phyloP scores from a whole-genome alignment of 2,797 vertebrate species.

The Dipus sagitta region DNA sequence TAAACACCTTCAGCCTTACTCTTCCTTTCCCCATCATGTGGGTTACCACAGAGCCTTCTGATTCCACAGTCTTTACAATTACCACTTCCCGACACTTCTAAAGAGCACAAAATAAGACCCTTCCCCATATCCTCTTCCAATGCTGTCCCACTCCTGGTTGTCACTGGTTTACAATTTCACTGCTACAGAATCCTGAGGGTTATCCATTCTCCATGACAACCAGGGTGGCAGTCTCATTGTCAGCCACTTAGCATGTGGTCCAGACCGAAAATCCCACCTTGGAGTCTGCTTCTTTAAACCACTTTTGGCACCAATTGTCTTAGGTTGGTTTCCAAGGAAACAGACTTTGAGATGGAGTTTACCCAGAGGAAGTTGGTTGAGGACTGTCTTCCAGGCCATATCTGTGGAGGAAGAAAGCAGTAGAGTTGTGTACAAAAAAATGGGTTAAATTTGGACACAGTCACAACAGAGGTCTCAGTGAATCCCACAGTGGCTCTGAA shows the following conservation, averaged over 20 bases:
- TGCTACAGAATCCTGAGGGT: neutral
- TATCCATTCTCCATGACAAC: neutral
- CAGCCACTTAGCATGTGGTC: neutral
- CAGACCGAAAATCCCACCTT: neutral
- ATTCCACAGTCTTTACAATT: neutral
- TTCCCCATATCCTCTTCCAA: neutral
- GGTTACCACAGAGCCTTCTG: neutral
- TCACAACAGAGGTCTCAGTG: neutral
- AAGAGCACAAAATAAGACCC: neutral
- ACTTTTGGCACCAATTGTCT: constrained; percentile 7
- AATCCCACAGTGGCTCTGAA: neutral
- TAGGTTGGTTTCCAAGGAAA: constrained; percentile 50
- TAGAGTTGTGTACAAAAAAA: neutral
- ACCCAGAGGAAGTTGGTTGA: neutral
- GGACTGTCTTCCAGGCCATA: neutral
- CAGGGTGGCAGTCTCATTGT: neutral
- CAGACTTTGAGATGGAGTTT: constrained; percentile 18
- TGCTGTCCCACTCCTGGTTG: neutral
- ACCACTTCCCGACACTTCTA: neutral
- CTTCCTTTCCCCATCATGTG: neutral
- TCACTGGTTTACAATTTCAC: neutral
- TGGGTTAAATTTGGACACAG: neutral
- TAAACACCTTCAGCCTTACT: neutral
- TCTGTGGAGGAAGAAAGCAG: neutral
- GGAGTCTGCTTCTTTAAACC: neutral